Conservation (phyloP, 2,888 invertebrate genomes). For the Habroteleia sp. region DNA sequence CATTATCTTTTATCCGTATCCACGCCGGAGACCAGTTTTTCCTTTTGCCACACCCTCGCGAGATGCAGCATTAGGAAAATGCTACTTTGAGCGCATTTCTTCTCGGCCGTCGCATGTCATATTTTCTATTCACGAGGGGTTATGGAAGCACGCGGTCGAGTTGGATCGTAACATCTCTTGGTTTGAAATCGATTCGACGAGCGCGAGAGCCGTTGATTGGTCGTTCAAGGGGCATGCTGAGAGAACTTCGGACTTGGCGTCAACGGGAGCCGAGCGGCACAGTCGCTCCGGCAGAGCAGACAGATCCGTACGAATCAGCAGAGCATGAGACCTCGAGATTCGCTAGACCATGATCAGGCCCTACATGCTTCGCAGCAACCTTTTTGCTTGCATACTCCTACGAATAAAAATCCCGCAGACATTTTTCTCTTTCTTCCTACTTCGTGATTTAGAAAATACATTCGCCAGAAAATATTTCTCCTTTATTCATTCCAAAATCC, state of each 20-base stretch:
- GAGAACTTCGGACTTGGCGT: conserved; percentile 36
- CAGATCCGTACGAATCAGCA: conserved; percentile 37
- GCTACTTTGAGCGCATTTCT: conserved; percentile 4
- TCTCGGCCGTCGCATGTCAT: conserved; percentile 19
- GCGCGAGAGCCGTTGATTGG: conserved; percentile 47
- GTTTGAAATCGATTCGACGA: conserved; percentile 45
- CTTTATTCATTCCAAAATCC: too few species aligned
- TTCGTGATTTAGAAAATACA: too few species aligned
- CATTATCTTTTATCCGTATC: conserved; percentile 24
- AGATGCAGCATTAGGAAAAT: too few species aligned
- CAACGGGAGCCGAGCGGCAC: conserved; percentile 17
- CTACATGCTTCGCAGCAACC: conserved; percentile 40
- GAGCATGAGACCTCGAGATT: conserved; percentile 36
- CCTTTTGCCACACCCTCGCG: not conserved
- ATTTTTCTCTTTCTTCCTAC: too few species aligned
- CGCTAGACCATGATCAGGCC: conserved; percentile 41
- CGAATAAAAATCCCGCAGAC: conserved; percentile 28
- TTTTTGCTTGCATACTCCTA: conserved; percentile 26
- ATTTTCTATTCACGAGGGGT: conserved; percentile 30
- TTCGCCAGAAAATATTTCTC: too few species aligned
- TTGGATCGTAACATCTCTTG: conserved; percentile 22
- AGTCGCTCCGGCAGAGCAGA: conserved; percentile 23
- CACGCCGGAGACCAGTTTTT: conserved; percentile 1
- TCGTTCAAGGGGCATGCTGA: conserved; percentile 14
- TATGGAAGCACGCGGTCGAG: conserved; percentile 15